These are phyloP conservation scores for Myzus persicae DNA, from an alignment of 1,140 invertebrate species.

Conservation along the genomic window DNA sequence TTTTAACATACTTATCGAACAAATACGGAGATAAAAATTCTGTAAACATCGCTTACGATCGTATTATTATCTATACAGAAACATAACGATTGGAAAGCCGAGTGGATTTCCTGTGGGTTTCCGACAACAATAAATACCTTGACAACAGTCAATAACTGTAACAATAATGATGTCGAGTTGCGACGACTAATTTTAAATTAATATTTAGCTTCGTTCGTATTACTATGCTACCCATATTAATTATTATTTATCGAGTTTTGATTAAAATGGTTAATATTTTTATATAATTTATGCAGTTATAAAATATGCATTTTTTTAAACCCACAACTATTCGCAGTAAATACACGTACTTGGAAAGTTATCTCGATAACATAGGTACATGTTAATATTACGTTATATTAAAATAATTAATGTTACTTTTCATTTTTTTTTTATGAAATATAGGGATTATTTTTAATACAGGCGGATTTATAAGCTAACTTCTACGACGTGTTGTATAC, in stretches of 20 bases:
- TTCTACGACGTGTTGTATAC: too few species aligned
- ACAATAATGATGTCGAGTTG: neutral
- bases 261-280: neutral
- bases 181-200: neutral
- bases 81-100: neutral
- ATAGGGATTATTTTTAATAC: too few species aligned
- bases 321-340: neutral
- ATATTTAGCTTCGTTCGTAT: neutral
- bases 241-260: neutral
- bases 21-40: constrained; percentile 12
- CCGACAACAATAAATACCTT: neutral
- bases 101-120: neutral
- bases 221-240: neutral
- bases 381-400: neutral
- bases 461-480: too few species aligned
- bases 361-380: neutral
- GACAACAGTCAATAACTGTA: neutral
- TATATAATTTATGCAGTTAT: too few species aligned
- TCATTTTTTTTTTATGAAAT: too few species aligned
- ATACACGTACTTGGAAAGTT: neutral
- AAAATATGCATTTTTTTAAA: too few species aligned
- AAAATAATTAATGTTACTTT: neutral
- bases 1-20: neutral
- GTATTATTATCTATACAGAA: neutral
- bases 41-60: neutral